Evolutionary conservation across 2,888 invertebrate species (phyloP).

Genomic region (Orthosia gracilis): DNA sequence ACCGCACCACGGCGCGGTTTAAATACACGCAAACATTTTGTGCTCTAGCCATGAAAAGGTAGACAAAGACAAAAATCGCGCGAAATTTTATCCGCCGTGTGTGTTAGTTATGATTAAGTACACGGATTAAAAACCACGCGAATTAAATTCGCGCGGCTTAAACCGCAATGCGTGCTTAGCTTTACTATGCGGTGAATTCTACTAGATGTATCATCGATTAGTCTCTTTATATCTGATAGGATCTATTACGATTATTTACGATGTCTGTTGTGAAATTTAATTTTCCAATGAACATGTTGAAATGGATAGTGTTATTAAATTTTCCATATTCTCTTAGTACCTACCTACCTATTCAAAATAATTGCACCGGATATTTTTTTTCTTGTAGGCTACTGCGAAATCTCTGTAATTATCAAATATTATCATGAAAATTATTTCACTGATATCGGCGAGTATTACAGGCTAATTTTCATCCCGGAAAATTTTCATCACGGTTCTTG

Average conservation of each 20-base stretch:
- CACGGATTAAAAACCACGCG: too few species aligned
- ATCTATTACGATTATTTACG: not conserved
- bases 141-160: too few species aligned
- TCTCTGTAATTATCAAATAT: too few species aligned
- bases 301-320: not conserved
- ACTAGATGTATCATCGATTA: conserved; percentile 25
- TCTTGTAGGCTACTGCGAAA: too few species aligned
- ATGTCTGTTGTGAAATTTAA: not conserved
- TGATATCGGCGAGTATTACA: not conserved
- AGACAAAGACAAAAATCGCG: too few species aligned
- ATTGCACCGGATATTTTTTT: not conserved
- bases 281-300: not conserved
- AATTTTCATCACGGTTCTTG: not conserved
- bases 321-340: not conserved
- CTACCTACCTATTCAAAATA: not conserved
- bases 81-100: too few species aligned
- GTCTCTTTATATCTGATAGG: not conserved
- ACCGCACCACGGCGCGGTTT: too few species aligned
- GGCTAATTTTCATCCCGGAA: not conserved
- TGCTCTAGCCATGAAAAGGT: too few species aligned
- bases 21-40: too few species aligned
- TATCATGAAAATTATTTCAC: too few species aligned
- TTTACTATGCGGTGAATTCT: conserved; percentile 31
- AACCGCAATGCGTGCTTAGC: too few species aligned
- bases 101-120: too few species aligned